Conservation (phyloP, 2,797 vertebrate genomes). For the Uromys caudimaculatus region DNA sequence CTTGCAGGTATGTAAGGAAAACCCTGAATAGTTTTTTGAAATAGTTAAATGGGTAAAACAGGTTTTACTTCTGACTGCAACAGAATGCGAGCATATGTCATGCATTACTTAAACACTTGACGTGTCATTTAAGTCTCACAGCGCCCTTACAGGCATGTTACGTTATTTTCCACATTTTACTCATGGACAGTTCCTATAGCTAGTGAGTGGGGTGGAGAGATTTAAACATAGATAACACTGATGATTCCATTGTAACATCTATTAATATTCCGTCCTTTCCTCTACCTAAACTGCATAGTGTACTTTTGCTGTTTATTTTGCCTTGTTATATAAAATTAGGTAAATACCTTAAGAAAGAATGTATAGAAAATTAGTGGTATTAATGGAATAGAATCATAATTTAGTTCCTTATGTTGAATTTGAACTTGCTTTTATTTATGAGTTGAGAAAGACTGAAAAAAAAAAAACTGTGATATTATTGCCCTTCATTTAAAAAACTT, state of each 20-base stretch:
- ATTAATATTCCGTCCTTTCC: neutral
- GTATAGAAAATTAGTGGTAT: conserved; percentile 27
- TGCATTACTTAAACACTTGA: neutral
- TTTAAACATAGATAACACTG: conserved; percentile 34
- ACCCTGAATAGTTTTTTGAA: conserved; percentile 13
- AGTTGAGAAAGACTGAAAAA: conserved; percentile 46
- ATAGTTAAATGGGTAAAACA: conserved; percentile 43
- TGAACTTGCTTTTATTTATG: conserved; percentile 53
- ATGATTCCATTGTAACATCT: neutral
- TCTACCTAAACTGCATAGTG: neutral
- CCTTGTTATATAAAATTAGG: conserved; percentile 43
- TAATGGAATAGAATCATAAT: conserved; percentile 30
- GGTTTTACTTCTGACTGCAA: neutral
- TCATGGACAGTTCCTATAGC: neutral
- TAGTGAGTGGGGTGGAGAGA: neutral
- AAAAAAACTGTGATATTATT: conserved; percentile 34
- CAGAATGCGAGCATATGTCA: neutral
- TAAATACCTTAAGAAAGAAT: conserved; percentile 42
- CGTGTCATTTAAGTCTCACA: neutral
- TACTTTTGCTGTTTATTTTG: conserved; percentile 28
- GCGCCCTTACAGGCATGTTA: neutral
- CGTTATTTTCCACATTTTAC: neutral
- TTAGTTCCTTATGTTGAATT: conserved; percentile 57
- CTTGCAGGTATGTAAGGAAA: conserved; percentile 28
- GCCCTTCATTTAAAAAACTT: conserved; percentile 40